These are phyloP conservation scores for Sorex maritimensis DNA, from an alignment of 2,797 vertebrate species.

Conservation along the genomic window DNA sequence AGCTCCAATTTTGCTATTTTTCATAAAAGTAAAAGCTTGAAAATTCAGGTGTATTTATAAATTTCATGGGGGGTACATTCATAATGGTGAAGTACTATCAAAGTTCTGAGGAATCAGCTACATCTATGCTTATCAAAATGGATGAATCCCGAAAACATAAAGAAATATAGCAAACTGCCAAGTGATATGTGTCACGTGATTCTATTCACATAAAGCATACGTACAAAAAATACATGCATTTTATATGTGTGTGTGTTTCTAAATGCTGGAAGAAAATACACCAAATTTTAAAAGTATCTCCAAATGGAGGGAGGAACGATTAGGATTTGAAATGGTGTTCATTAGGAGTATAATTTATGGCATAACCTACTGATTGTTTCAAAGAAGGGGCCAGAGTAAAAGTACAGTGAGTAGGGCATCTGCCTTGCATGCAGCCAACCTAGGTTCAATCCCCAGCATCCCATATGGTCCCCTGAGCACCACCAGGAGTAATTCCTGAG, in stretches of 20 bases:
- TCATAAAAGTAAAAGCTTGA: slow-evolving; percentile 5
- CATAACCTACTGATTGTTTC: background rate
- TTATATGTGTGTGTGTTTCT: slow-evolving; percentile 2
- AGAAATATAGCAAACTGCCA: slow-evolving; percentile 62
- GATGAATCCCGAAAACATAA: slow-evolving; percentile 52
- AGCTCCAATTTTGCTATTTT: background rate
- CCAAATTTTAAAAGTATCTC: slow-evolving; percentile 25
- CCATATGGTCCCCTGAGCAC: too few species aligned
- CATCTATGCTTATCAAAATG: slow-evolving; percentile 16
- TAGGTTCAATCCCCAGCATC: too few species aligned
- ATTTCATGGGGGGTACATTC: background rate
- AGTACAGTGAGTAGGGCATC: background rate
- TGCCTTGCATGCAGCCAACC: too few species aligned
- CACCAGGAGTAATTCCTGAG: too few species aligned
- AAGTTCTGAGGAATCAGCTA: slow-evolving; percentile 19
- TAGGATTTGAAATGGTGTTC: slow-evolving; percentile 14
- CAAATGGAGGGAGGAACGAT: background rate
- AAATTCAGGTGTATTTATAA: slow-evolving; percentile 48
- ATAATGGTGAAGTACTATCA: slow-evolving; percentile 17
- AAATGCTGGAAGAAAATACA: slow-evolving; percentile 18
- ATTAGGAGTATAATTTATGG: slow-evolving; percentile 3
- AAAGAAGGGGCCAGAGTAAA: too few species aligned
- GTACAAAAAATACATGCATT: slow-evolving; percentile 4
- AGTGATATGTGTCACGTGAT: slow-evolving; percentile 20
- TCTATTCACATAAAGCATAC: slow-evolving; percentile 9